These are phyloP conservation scores for Boloria euphrosyne DNA, from an alignment of 2,888 invertebrate species.

Conservation along the genomic window DNA sequence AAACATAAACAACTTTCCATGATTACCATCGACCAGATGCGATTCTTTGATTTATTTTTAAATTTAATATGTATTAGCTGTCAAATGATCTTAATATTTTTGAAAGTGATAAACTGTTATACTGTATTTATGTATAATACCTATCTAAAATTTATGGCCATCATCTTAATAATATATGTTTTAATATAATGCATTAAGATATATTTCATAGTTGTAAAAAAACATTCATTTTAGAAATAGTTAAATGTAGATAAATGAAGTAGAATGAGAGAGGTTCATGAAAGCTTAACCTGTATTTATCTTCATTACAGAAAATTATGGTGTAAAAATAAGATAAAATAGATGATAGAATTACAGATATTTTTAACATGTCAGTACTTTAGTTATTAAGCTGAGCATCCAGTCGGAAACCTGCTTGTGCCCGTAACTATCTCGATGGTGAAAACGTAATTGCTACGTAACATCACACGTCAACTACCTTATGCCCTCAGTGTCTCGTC, in stretches of 20 bases:
- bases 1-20: conserved; percentile 16
- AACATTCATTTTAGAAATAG: too few species aligned
- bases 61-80: conserved; percentile 15
- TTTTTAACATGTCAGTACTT: conserved; percentile 6
- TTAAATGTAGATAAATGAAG: too few species aligned
- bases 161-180: background rate
- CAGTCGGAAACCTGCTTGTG: conserved; percentile 61
- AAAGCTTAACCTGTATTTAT: too few species aligned
- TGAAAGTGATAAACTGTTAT: background rate
- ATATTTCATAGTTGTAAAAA: background rate
- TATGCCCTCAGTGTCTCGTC: conserved; percentile 12
- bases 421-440: conserved; percentile 54
- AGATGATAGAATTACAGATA: background rate
- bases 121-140: background rate
- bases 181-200: background rate
- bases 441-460: conserved; percentile 59
- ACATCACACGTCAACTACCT: conserved; percentile 7
- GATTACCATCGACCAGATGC: too few species aligned
- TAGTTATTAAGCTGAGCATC: conserved; percentile 55
- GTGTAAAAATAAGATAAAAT: conserved; percentile 3
- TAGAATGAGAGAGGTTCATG: too few species aligned
- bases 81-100: too few species aligned
- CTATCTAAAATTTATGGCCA: background rate
- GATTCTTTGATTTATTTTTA: conserved; percentile 3
- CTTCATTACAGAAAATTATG: too few species aligned